phyloP scores from a whole-genome alignment of 2,113 vertebrate genomes.

The Salminus brasiliensis region DNA sequence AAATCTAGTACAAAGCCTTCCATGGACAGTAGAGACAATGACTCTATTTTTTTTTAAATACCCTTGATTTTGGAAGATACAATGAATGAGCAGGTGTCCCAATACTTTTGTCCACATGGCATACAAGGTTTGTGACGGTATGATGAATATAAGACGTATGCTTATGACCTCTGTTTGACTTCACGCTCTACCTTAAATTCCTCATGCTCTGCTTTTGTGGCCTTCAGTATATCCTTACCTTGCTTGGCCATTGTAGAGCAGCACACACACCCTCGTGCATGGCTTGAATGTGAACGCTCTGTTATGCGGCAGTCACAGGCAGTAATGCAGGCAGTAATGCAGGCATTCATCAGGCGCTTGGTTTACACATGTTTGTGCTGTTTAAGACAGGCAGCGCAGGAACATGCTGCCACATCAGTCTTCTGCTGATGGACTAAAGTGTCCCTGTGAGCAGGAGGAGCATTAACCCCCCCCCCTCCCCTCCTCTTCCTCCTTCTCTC shows the following conservation, averaged over 20 bases:
- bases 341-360: constrained; percentile 73
- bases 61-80: no score
- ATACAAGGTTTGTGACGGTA: no score
- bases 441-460: constrained; percentile 55
- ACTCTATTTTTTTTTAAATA: no score
- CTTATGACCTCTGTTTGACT: no score
- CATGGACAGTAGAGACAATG: no score
- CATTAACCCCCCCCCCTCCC: constrained; percentile 55
- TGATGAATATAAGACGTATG: no score
- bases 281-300: neutral
- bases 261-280: constrained; percentile 1
- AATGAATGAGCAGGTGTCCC: no score
- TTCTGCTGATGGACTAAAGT: constrained; percentile 57
- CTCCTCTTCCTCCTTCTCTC: neutral
- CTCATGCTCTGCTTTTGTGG: neutral
- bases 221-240: constrained; percentile 5
- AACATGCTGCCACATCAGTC: constrained; percentile 66
- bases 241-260: constrained; percentile 6
- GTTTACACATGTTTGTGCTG: constrained; percentile 75
- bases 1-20: no score
- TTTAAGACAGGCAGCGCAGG: constrained; percentile 67
- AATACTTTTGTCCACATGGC: no score
- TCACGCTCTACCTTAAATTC: neutral
- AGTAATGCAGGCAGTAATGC: constrained; percentile 75
- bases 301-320: constrained; percentile 65